Base-by-base conservation (phyloP, 2,797 vertebrate genomes). In the Nannoperca obscura region DNA sequence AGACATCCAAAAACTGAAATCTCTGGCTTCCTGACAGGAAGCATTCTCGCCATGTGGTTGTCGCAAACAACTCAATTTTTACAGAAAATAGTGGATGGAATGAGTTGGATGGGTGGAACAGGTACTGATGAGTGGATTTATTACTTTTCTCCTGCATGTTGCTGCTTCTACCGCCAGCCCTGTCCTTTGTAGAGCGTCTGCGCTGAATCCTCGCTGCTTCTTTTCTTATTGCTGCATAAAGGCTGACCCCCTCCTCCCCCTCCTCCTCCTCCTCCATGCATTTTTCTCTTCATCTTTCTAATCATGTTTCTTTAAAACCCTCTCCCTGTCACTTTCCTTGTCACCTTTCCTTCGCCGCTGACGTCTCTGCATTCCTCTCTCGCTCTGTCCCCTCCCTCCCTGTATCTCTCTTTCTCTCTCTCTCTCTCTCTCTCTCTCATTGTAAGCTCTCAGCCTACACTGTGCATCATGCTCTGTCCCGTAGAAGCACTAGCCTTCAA, bases 1-100 rank as follows among this genome's bases (percentile, higher is more conserved):
- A 90, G 91, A 94, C 91, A 93, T 92, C 86, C 77, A 92, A 86
- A 92, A 91, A 79, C 14, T 83, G 77, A 90, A 89, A 89, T 90
- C 69, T 88, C 82, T 77, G 83, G 84, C 90, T 93, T 88, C 89
- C 91, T 82, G 79, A 91, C 78, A 91, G 77, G 86, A 94, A 94
- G 91, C 78, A 90, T 89, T 89, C 75, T 61, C 80, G 77, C 80
- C 76, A 86, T 87, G 90, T 87, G 83, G 86, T 83, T 89, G 91
- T 90, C 70, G 60, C 66, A 75, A 86, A 87, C 38, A 71, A 91
- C 82, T 87, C 27, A 66, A 40, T 92, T 90, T 94, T 89, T 92
- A 94, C 92, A 94, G 65, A 78, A 78, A 82, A 74, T 74, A 63
- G 53, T 47, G 71, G 63, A 78, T 64, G 50, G 38, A 1, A 5